phyloP scores from a whole-genome alignment of 2,113 vertebrate species.

The Smithornis capensis region DNA sequence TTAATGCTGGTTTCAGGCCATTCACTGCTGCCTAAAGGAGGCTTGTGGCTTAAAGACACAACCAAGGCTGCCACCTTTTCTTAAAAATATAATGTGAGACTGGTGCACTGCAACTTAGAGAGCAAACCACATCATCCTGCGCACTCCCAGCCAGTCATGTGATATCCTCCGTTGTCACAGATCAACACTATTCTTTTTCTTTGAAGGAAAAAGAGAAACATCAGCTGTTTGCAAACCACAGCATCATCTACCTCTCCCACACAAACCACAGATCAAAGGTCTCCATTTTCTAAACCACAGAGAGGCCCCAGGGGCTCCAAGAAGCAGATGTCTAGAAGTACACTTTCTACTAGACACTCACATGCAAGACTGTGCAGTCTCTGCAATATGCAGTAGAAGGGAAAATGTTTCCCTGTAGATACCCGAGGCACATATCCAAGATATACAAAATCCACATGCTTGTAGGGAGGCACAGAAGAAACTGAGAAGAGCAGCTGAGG shows the following conservation, averaged over 20 bases:
- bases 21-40: not conserved
- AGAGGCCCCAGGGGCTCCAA: not conserved
- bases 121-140: not conserved
- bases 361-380: not conserved
- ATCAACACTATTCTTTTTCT: not conserved
- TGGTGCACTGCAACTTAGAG: not conserved
- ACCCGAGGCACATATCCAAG: not conserved
- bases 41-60: constrained; percentile 1
- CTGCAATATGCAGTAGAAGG: not conserved
- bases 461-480: not conserved
- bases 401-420: not conserved
- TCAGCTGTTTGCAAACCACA: constrained; percentile 41
- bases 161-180: not conserved
- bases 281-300: constrained; percentile 32
- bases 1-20: not conserved
- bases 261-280: constrained; percentile 60
- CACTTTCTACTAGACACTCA: not conserved
- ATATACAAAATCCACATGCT: not conserved
- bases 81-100: not conserved
- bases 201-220: not conserved
- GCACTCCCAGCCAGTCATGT: not conserved
- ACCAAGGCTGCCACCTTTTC: not conserved
- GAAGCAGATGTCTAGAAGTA: not conserved
- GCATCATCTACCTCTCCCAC: constrained; percentile 3
- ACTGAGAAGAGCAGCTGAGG: not conserved